Conservation (phyloP, 2,888 invertebrate genomes). For the Caenorhabditis afra region DNA sequence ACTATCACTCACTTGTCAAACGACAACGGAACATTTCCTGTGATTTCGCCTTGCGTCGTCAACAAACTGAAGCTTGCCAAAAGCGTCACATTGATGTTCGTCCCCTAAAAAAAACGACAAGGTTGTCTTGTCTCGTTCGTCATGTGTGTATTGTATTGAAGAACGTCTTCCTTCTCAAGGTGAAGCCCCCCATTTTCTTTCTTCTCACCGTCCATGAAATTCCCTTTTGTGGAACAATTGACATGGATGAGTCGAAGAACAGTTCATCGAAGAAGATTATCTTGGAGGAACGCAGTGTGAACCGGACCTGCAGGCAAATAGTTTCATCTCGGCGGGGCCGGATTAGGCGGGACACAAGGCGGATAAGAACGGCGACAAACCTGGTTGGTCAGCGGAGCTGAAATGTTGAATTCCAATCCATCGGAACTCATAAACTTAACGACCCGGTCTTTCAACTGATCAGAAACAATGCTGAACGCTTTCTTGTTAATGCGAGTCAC, state of each 20-base stretch:
- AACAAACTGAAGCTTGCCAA: constrained; percentile 71
- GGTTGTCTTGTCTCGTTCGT: neutral
- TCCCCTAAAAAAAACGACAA: constrained; percentile 70
- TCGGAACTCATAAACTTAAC: constrained; percentile 76
- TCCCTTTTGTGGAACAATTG: constrained; percentile 71
- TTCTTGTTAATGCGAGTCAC: constrained; percentile 71
- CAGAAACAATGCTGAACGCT: constrained; percentile 70
- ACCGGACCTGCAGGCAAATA: constrained; percentile 64
- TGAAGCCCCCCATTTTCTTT: too few relatives aligned
- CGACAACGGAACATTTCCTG: constrained; percentile 77
- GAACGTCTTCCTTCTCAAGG: neutral
- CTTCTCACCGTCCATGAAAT: constrained; percentile 77
- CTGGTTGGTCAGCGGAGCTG: constrained; percentile 71
- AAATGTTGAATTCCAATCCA: constrained; percentile 77
- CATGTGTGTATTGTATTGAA: too few relatives aligned
- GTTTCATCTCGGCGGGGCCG: constrained; percentile 4
- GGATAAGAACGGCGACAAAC: constrained; percentile 33
- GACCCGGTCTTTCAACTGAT: constrained; percentile 75
- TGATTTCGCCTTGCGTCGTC: constrained; percentile 74
- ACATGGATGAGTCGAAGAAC: constrained; percentile 71
- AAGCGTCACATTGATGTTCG: constrained; percentile 75
- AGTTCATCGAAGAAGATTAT: constrained; percentile 72
- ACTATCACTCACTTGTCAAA: constrained; percentile 73
- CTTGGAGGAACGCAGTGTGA: constrained; percentile 68
- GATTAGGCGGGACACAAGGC: neutral